Percentiles rank a stretch among this genome's conserved stretches.
Evolutionary conservation across 1,140 invertebrate genomes (phyloP).

Genomic region (Lithobius niger): DNA sequence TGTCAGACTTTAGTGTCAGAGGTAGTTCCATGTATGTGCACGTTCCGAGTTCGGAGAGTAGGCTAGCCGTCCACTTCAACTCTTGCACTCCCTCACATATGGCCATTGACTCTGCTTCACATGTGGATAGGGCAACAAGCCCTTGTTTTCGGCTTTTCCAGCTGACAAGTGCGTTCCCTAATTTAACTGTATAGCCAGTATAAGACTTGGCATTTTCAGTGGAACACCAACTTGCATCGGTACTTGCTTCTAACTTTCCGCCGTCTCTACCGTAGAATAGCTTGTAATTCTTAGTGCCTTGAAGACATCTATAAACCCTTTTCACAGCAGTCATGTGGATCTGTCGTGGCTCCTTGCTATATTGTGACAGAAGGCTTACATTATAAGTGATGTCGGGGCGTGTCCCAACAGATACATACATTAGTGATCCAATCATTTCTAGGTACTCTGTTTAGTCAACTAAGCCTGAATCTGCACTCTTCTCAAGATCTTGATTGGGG

Average conservation of each 20-base stretch:
- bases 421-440: slow-evolving; percentile 28
- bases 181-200: background rate
- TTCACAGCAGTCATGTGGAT: slow-evolving; percentile 32
- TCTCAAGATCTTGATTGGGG: slow-evolving; percentile 12
- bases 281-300: slow-evolving; percentile 25
- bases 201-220: slow-evolving; percentile 6
- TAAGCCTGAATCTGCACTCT: slow-evolving; percentile 3
- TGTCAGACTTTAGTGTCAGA: background rate
- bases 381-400: slow-evolving; percentile 35
- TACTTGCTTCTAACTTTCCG: background rate
- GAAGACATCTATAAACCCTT: slow-evolving; percentile 32
- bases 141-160: slow-evolving; percentile 10
- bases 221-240: background rate
- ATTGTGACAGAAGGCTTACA: slow-evolving; percentile 32
- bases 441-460: slow-evolving; percentile 21
- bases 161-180: background rate
- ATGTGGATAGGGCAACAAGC: background rate
- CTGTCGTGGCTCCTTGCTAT: slow-evolving; percentile 25
- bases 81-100: slow-evolving; percentile 6
- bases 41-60: background rate
- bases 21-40: background rate
- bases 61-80: background rate
- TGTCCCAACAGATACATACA: slow-evolving; percentile 32
- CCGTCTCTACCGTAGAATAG: slow-evolving; percentile 12
- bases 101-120: slow-evolving; percentile 5